These are phyloP conservation scores for Adineta ricciae DNA, from an alignment of 2,888 invertebrate species.

Conservation along the genomic window DNA sequence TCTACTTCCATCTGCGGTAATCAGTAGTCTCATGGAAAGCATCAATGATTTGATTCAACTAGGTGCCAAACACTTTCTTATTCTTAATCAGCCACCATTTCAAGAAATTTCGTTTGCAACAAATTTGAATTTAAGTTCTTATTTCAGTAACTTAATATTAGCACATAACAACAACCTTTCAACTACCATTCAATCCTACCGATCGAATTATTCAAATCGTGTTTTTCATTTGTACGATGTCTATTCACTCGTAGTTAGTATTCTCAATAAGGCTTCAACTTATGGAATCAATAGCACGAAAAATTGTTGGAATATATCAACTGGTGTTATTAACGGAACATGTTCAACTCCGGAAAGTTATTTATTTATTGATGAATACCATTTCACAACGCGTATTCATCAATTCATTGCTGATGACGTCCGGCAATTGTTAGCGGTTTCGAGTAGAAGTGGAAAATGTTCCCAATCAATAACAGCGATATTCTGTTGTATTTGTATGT, in stretches of 20 bases:
- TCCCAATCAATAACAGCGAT: neutral
- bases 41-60: neutral
- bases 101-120: neutral
- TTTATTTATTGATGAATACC: slow-evolving; percentile 2
- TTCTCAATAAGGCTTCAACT: neutral
- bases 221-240: neutral
- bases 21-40: neutral
- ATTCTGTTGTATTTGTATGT: neutral
- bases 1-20: neutral
- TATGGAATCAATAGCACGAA: neutral
- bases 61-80: neutral
- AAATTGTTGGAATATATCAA: neutral
- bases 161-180: neutral
- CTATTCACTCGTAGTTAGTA: neutral
- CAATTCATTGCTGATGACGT: neutral
- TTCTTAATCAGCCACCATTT: neutral
- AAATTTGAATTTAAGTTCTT: neutral
- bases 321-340: no score
- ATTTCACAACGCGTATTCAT: neutral
- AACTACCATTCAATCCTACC: neutral
- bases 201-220: neutral
- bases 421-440: neutral
- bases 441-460: neutral
- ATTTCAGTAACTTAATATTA: neutral
- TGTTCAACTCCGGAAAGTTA: neutral